A percentile compares a stretch with the other conserved stretches of the same genome.
These are phyloP conservation scores for Lordiphosa fenestrarum DNA, from an alignment of 2,888 invertebrate genomes.

Conservation along the genomic window DNA sequence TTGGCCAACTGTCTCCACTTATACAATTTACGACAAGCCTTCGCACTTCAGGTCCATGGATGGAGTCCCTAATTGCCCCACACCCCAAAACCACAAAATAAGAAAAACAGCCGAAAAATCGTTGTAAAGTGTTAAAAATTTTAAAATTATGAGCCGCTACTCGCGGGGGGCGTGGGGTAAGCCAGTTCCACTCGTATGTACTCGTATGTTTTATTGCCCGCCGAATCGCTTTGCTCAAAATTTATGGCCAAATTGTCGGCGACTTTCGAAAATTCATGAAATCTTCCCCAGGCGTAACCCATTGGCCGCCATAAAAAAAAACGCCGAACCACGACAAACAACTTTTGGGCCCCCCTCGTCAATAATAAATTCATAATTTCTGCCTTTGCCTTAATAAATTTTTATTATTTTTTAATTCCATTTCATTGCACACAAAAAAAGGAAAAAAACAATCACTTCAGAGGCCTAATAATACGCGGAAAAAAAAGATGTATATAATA, in stretches of 20 bases:
- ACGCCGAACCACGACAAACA: constrained; percentile 21
- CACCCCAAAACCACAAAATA: constrained; percentile 2
- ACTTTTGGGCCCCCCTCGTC: constrained; percentile 32
- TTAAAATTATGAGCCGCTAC: constrained; percentile 45
- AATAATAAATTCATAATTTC: constrained; percentile 70
- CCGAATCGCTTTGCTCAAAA: constrained; percentile 63
- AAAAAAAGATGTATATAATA: constrained; percentile 24
- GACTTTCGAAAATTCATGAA: constrained; percentile 68
- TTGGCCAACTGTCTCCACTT: constrained; percentile 63
- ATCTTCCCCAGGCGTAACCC: constrained; percentile 32
- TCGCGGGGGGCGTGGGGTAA: constrained; percentile 3
- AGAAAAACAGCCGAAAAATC: background rate
- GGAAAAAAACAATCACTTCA: constrained; percentile 34
- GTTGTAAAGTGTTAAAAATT: constrained; percentile 6
- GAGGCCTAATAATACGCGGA: constrained; percentile 12
- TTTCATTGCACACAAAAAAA: constrained; percentile 37
- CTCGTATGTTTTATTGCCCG: constrained; percentile 60
- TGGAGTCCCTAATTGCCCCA: constrained; percentile 10
- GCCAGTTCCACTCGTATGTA: constrained; percentile 45
- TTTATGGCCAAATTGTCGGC: constrained; percentile 70
- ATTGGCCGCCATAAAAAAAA: constrained; percentile 40
- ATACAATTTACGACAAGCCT: constrained; percentile 67
- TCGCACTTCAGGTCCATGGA: constrained; percentile 39
- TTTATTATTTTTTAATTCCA: constrained; percentile 71
- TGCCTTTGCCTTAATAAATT: constrained; percentile 69